Base-by-base conservation (phyloP, 1,140 invertebrate species). In the Limonius californicus region DNA sequence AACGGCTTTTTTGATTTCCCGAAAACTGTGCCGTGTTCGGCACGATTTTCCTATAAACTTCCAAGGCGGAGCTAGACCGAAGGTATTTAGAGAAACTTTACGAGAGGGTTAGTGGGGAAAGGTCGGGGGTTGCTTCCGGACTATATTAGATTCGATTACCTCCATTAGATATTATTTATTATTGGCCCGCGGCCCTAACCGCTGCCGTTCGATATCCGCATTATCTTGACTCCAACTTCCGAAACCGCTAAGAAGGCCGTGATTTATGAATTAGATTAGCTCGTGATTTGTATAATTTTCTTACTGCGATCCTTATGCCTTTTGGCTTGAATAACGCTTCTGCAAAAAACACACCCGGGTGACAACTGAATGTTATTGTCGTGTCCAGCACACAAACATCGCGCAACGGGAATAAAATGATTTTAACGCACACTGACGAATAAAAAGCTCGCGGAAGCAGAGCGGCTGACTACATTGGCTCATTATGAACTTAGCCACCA, bases 151-250 rank as follows among this genome's bases (percentile, higher is more conserved):
- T 50, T 50, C 45, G 45, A 50, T 50, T 50, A 50, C 45, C 45
- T 50, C 45, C 45, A 50, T 50, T 50, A 50, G 45, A 50, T 50
- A 50, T 50, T 50, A 50, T 50, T 50, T 50, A 50, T 50, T 50
- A 19, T 50, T 50, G 16, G 45, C 45, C 45, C 45, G n/a, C n/a
- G 16, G 45, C 45, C 16, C 2, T 50, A 50, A 7, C 45, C 7
- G 9, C 45, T 39, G 11, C 35, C n/a, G 35, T 39, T 39, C n/a
- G n/a, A 39, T 39, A 50, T 50, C 45, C 16, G 2, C 45, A 50
- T 50, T 50, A 50, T 50, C 45, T 50, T 50, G 14, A 19, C n/a
- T 11, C 45, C 2, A 50, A 50, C 45, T 50, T 50, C 16, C n/a
- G 45, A 50, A 50, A 50, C 45, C 45, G 6, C 16, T 50, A 50